phyloP scores from a whole-genome alignment of 2,888 invertebrate species.

The Teleogryllus oceanicus region DNA sequence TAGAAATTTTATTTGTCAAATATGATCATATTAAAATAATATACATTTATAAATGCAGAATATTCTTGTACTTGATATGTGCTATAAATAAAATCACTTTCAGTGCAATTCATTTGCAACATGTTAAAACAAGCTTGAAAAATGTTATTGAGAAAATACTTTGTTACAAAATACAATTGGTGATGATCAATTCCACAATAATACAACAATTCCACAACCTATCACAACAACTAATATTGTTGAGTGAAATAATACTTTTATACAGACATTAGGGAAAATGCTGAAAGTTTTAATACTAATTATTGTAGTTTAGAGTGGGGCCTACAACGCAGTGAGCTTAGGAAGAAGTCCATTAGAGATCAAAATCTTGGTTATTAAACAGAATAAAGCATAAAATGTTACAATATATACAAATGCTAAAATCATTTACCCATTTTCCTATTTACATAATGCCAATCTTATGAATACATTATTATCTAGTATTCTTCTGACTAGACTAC shows the following conservation, averaged over 20 bases:
- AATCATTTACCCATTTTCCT: too few relatives aligned
- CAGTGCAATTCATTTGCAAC: background rate
- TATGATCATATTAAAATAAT: too few relatives aligned
- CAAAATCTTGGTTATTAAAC: background rate
- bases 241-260: background rate
- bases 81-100: background rate
- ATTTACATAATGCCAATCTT: too few relatives aligned
- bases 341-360: background rate
- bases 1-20: too few relatives aligned
- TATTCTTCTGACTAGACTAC: conserved; percentile 1
- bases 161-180: background rate
- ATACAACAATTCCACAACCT: background rate
- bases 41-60: too few relatives aligned
- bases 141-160: background rate
- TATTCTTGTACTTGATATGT: background rate
- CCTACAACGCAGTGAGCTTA: background rate
- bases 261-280: background rate
- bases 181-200: background rate
- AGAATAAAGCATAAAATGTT: background rate
- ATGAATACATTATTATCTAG: background rate
- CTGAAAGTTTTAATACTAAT: background rate
- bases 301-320: background rate
- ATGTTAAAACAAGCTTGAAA: background rate
- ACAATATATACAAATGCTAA: background rate
- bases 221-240: background rate